These are phyloP conservation scores for Marmota flaviventris DNA, from an alignment of 2,113 vertebrate species.

Conservation along the genomic window DNA sequence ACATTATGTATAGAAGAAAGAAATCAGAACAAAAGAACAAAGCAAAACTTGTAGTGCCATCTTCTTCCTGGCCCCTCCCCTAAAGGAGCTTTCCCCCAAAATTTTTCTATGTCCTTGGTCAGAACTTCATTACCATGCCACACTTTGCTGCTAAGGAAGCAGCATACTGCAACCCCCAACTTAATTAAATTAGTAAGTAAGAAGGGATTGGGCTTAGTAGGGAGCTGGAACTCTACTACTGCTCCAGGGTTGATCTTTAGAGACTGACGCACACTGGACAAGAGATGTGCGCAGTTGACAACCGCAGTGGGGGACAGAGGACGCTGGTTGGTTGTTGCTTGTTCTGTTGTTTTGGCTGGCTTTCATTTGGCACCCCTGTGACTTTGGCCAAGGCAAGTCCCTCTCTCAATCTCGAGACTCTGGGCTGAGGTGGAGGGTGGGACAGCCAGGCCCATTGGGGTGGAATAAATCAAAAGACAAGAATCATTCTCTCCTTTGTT, in stretches of 20 bases:
- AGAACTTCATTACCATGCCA: not conserved
- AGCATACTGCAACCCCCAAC: not conserved
- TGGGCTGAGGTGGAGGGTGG: not conserved
- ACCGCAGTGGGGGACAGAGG: not conserved
- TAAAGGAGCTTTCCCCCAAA: not conserved
- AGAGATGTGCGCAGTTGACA: not conserved
- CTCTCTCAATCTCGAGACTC: not conserved
- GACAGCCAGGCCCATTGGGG: not conserved
- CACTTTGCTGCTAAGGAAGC: not conserved
- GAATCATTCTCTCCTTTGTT: not conserved
- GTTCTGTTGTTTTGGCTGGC: not conserved
- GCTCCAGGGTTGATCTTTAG: not conserved
- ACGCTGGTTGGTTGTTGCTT: not conserved
- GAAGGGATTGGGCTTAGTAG: not conserved
- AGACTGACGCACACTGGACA: not conserved
- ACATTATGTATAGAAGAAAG: not conserved
- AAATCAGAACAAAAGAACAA: not conserved
- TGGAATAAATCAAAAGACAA: not conserved
- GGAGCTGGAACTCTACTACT: not conserved
- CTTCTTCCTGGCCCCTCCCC: not conserved
- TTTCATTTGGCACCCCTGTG: not conserved
- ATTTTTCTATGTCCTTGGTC: not conserved
- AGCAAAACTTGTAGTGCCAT: not conserved
- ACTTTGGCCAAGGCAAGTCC: not conserved
- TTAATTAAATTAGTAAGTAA: not conserved